Conservation (phyloP, 2,888 invertebrate species). For the Sarcophaga variegata region DNA sequence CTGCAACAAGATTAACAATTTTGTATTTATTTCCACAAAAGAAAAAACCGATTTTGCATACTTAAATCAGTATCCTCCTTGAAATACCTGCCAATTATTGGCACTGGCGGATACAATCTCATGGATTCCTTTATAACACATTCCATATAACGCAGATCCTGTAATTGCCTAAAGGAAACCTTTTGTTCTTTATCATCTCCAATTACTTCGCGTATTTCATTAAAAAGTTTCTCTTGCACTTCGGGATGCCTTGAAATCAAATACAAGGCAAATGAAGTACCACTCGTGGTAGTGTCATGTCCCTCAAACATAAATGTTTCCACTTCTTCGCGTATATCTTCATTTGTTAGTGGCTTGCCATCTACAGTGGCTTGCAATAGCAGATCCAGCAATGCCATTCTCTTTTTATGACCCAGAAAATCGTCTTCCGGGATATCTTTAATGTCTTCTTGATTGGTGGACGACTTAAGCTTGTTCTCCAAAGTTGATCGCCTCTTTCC, state of each 20-base stretch:
- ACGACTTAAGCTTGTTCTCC: conserved; percentile 63
- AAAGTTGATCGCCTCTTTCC: conserved; percentile 72
- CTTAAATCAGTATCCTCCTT: conserved; percentile 83
- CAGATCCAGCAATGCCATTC: conserved; percentile 86
- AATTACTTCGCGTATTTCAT: conserved; percentile 75
- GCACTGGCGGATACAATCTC: conserved; percentile 86
- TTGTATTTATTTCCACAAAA: neutral
- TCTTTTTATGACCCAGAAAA: conserved; percentile 83
- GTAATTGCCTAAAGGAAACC: conserved; percentile 72
- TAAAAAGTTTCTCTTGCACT: conserved; percentile 74
- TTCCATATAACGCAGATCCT: conserved; percentile 82
- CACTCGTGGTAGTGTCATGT: conserved; percentile 78
- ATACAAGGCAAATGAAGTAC: conserved; percentile 76
- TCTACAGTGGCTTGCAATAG: conserved; percentile 84
- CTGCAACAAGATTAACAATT: conserved; percentile 66
- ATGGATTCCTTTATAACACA: conserved; percentile 86
- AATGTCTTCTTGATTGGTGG: conserved; percentile 18
- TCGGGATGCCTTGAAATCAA: conserved; percentile 75
- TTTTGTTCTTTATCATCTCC: conserved; percentile 72
- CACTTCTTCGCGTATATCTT: conserved; percentile 86
- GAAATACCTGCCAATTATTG: conserved; percentile 84
- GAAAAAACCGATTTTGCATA: conserved; percentile 72
- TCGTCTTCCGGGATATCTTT: conserved; percentile 60
- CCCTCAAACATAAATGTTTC: conserved; percentile 86
- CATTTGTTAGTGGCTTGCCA: conserved; percentile 83